Percentiles rank a stretch among this genome's conserved stretches.
Conservation (phyloP, 2,113 vertebrate species). For the Crotalus tigris region DNA sequence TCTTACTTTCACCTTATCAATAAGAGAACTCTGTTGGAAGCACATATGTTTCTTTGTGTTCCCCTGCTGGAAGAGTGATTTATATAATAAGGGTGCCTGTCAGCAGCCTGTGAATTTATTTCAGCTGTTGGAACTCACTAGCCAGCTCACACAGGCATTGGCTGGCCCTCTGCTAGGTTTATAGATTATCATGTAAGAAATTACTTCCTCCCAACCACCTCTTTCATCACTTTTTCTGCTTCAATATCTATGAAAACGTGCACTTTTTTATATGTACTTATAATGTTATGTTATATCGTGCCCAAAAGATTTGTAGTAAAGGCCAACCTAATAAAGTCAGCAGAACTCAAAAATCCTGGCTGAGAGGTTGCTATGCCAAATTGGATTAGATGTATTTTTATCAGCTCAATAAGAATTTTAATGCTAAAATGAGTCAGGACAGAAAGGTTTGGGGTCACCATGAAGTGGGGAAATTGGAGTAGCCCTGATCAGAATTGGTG, state of each 20-base stretch:
- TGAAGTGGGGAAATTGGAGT: neutral
- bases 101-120: neutral
- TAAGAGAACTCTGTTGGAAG: slow-evolving; percentile 14
- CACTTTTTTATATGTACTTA: neutral
- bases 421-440: neutral
- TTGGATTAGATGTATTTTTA: neutral
- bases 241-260: neutral
- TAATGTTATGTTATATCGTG: neutral
- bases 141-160: neutral
- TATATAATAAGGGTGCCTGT: neutral
- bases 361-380: neutral
- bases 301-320: neutral
- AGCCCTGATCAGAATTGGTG: neutral
- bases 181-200: neutral
- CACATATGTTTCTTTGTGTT: slow-evolving; percentile 12
- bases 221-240: neutral
- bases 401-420: neutral
- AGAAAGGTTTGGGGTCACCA: neutral
- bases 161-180: neutral
- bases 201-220: neutral
- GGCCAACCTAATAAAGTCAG: neutral
- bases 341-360: neutral
- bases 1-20: slow-evolving; percentile 9
- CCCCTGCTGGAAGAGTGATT: neutral
- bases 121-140: neutral